phyloP scores from a whole-genome alignment of 2,888 invertebrate species.

The Plebejus melissa region DNA sequence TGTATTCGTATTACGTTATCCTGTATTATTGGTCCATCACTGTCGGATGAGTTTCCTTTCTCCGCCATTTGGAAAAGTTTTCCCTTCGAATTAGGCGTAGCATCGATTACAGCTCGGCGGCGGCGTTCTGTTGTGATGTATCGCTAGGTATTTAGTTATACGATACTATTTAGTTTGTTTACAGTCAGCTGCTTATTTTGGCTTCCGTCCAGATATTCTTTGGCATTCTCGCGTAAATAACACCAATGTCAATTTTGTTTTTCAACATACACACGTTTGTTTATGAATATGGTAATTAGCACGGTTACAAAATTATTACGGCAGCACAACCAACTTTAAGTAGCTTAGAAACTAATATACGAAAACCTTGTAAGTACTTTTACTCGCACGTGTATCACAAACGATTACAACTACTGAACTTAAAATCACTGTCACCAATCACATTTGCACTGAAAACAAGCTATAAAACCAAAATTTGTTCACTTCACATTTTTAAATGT shows the following conservation, averaged over 20 bases:
- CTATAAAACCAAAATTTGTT: neutral
- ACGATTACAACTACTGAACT: neutral
- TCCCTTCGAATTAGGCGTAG: slow-evolving; percentile 40
- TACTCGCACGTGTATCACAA: neutral
- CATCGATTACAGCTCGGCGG: slow-evolving; percentile 36
- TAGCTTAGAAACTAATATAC: neutral
- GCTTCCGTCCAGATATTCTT: slow-evolving; percentile 61
- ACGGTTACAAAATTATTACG: slow-evolving; percentile 31
- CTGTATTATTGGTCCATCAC: slow-evolving; percentile 69
- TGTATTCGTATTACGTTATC: slow-evolving; percentile 81
- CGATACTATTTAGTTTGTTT: slow-evolving; percentile 69
- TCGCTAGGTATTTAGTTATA: slow-evolving; percentile 45
- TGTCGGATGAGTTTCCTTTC: slow-evolving; percentile 59
- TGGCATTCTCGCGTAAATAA: slow-evolving; percentile 69
- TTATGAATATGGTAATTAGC: slow-evolving; percentile 34
- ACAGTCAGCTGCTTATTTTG: slow-evolving; percentile 72
- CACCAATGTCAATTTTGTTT: slow-evolving; percentile 77
- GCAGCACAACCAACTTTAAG: neutral
- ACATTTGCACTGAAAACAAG: neutral
- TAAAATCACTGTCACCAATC: slow-evolving; percentile 8
- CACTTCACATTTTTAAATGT: neutral
- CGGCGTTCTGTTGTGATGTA: slow-evolving; percentile 43
- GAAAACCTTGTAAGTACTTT: neutral
- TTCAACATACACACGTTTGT: slow-evolving; percentile 47
- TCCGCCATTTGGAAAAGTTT: slow-evolving; percentile 54